phyloP scores from a whole-genome alignment of 2,113 vertebrate species.

The Pampusana beccarii region DNA sequence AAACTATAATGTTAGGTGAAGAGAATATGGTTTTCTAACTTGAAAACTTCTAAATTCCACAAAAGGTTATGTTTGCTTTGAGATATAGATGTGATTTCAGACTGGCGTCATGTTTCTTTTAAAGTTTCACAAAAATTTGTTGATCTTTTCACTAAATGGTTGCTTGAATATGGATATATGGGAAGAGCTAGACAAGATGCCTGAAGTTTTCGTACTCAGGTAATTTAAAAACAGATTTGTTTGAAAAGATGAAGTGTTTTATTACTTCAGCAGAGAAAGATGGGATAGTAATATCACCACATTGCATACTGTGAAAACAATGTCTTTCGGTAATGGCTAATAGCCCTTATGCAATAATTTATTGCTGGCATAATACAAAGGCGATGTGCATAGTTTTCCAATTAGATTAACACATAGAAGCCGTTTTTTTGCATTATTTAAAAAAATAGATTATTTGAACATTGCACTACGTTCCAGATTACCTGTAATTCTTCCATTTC shows the following conservation, averaged over 20 bases:
- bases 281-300: background rate
- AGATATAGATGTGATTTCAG: background rate
- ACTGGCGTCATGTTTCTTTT: background rate
- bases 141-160: background rate
- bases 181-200: background rate
- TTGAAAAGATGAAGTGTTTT: background rate
- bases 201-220: background rate
- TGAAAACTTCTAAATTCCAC: background rate
- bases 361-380: background rate
- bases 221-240: background rate
- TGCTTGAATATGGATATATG: background rate
- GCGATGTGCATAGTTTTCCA: background rate
- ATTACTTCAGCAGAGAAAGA: background rate
- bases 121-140: background rate
- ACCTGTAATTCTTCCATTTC: background rate
- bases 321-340: background rate
- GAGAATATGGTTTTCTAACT: background rate
- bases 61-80: background rate
- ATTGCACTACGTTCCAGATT: background rate
- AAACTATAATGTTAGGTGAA: background rate
- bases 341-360: background rate
- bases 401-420: background rate
- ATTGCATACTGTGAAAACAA: background rate
- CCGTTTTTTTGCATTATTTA: background rate
- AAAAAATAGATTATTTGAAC: background rate